phyloP scores from a whole-genome alignment of 2,113 vertebrate genomes.

The Noturus placidus region DNA sequence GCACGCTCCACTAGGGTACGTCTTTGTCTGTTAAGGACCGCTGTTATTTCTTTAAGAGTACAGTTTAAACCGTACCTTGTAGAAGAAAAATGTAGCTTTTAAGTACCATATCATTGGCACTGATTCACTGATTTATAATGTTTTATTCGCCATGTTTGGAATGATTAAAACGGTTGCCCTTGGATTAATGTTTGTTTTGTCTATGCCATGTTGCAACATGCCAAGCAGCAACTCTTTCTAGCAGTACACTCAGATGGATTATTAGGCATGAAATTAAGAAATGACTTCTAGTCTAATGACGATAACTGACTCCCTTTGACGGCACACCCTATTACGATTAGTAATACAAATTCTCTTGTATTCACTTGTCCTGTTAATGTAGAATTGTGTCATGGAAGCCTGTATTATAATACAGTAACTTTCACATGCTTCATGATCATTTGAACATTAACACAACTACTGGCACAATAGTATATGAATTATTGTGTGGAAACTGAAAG shows the following conservation, averaged over 20 bases:
- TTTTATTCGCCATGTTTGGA: background rate
- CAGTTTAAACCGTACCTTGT: background rate
- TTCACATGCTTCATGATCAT: background rate
- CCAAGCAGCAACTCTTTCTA: background rate
- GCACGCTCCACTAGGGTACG: too few relatives aligned
- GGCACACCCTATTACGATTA: background rate
- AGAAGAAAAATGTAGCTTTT: background rate
- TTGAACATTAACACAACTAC: background rate
- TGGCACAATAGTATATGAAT: background rate
- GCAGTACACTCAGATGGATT: background rate
- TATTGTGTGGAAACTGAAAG: background rate
- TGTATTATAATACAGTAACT: background rate
- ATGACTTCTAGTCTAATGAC: background rate
- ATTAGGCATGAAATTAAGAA: background rate
- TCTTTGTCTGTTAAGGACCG: background rate
- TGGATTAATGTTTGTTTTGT: conserved; percentile 6
- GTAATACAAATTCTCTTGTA: background rate
- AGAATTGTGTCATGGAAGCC: background rate
- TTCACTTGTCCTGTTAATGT: background rate
- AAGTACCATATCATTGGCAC: background rate
- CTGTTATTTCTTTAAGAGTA: background rate
- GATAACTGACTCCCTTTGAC: background rate
- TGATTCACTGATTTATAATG: background rate
- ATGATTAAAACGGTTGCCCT: background rate
- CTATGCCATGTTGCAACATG: background rate